A percentile compares a stretch with the other conserved stretches of the same genome.
These are phyloP conservation scores for Haemorhous mexicanus DNA, from an alignment of 2,113 vertebrate genomes.

Conservation along the genomic window DNA sequence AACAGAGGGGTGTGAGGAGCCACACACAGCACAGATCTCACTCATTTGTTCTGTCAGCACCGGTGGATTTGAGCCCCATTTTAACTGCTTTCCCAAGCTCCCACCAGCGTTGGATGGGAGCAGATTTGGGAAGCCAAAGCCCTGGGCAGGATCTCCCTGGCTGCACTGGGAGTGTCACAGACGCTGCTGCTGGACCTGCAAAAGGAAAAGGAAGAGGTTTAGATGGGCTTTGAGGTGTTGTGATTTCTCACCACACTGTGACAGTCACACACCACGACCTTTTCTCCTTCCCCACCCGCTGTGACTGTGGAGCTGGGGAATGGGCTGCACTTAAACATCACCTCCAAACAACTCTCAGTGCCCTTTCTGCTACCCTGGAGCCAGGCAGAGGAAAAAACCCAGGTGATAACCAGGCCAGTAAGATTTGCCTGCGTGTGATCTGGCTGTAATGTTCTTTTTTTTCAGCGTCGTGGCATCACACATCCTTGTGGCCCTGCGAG, in stretches of 20 bases:
- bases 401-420: neutral
- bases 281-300: neutral
- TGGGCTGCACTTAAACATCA: neutral
- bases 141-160: neutral
- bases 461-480: neutral
- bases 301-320: neutral
- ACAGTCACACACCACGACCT: neutral
- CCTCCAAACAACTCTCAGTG: neutral
- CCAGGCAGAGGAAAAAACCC: neutral
- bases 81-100: neutral
- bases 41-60: neutral
- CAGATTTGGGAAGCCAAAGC: neutral
- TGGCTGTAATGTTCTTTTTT: slow-evolving; percentile 8
- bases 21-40: neutral
- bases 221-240: neutral
- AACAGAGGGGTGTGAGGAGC: neutral
- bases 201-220: neutral
- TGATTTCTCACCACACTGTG: neutral
- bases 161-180: neutral
- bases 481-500: neutral
- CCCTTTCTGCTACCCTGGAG: neutral
- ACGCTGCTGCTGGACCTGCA: neutral
- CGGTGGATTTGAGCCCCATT: neutral
- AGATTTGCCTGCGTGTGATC: neutral
- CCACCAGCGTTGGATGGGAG: neutral